Evolutionary conservation across 2,888 invertebrate genomes (phyloP).

Genomic region (Endomychus coccineus): DNA sequence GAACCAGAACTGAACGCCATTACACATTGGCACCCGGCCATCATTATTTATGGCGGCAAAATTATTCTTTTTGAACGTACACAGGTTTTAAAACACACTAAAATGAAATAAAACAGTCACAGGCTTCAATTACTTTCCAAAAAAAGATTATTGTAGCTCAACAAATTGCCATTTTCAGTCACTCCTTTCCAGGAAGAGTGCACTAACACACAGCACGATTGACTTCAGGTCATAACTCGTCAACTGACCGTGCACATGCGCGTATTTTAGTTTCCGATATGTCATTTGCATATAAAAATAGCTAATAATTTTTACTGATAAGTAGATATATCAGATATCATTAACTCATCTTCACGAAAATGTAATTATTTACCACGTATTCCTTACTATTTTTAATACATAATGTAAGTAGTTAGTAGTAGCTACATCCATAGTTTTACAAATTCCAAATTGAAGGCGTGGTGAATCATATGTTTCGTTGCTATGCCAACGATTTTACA

Average conservation of each 20-base stretch:
- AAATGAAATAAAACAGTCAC: slow-evolving; percentile 12
- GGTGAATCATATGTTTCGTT: slow-evolving; percentile 35
- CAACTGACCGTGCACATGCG: slow-evolving; percentile 21
- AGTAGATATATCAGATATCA: too few species aligned
- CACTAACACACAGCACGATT: slow-evolving; percentile 19
- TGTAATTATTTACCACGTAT: background rate
- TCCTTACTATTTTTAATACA: background rate
- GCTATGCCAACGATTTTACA: slow-evolving; percentile 25
- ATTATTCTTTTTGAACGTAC: slow-evolving; percentile 13
- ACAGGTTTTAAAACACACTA: slow-evolving; percentile 8
- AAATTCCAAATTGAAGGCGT: slow-evolving; percentile 28
- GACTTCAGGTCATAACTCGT: slow-evolving; percentile 21
- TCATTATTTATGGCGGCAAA: slow-evolving; percentile 9
- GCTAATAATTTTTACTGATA: too few species aligned
- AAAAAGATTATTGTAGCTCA: slow-evolving; percentile 10
- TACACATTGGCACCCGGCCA: slow-evolving; percentile 16
- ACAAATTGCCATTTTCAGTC: slow-evolving; percentile 14
- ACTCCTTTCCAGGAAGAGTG: slow-evolving; percentile 16
- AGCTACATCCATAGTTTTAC: background rate
- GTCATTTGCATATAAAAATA: slow-evolving; percentile 27
- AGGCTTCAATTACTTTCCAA: slow-evolving; percentile 9
- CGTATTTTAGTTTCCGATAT: slow-evolving; percentile 22
- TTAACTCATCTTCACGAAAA: too few species aligned
- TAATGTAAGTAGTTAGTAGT: background rate
- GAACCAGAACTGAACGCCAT: slow-evolving; percentile 16